A percentile compares a stretch with the other conserved stretches of the same genome.
Evolutionary conservation across 1,140 invertebrate species (phyloP).

Genomic region (Euwallacea similis): DNA sequence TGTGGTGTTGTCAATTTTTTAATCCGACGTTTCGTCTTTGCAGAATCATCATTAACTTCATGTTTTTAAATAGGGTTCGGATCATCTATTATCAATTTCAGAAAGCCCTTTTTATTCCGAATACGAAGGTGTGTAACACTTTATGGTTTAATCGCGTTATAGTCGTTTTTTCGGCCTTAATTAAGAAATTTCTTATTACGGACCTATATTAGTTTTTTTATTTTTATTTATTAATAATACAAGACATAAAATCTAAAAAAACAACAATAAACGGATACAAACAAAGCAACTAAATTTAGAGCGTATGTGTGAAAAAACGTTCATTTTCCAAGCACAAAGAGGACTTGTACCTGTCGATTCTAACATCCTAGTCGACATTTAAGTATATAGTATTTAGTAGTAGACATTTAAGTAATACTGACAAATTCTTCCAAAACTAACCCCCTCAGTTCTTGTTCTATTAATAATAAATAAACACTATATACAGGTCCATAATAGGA

Average conservation of each 20-base stretch:
- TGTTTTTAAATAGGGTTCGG: not conserved
- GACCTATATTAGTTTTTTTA: not conserved
- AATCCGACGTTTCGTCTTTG: no score
- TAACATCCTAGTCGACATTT: no score
- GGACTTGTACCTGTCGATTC: no score
- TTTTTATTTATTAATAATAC: not conserved
- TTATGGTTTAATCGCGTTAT: not conserved
- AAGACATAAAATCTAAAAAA: slow-evolving; percentile 5
- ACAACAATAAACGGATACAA: not conserved
- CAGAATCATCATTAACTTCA: not conserved
- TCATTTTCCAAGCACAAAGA: not conserved
- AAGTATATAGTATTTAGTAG: no score
- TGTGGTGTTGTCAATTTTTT: no score
- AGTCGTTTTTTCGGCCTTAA: not conserved
- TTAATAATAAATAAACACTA: no score
- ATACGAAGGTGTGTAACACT: not conserved
- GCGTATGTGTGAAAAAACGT: not conserved
- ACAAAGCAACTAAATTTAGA: not conserved
- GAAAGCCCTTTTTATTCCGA: slow-evolving; percentile 4
- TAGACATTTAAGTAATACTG: no score
- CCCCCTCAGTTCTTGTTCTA: no score
- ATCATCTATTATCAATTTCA: not conserved
- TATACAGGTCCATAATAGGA: no score
- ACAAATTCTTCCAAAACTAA: no score
- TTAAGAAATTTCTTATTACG: not conserved